Evolutionary conservation across 1,140 invertebrate species (phyloP), one percentile per base, ranked within the genome.

Genomic region (Colletes gigas): DNA sequence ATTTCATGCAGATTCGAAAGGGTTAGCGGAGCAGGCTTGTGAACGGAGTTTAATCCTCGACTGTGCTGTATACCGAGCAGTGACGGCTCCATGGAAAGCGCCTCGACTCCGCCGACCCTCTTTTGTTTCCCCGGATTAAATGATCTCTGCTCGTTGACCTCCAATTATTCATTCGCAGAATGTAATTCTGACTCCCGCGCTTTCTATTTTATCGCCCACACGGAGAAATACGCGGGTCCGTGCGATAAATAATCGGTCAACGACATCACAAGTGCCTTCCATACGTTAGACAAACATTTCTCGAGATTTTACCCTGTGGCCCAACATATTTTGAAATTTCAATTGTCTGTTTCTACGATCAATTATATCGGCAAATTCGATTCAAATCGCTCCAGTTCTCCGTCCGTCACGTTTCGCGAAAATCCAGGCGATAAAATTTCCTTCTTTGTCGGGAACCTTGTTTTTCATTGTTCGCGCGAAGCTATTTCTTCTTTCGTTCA

Each of bases 1-100:
- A 86, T 86, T 86, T 86, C 85, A 86, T 86, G 85, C 85, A 86
- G 85, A 86, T 86, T 86, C 72, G 50, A 86, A 83, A 78, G 84
- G 76, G 85, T 85, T 86, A 83, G 60, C 71, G 50, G 57, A 57
- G 79, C 81, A 41, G 66, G 65, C 55, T 68, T 62, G 62, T 72
- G 77, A 86, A 82, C 77, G 62, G 75, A 67, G 68, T 78, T 77
- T 85, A 86, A 86, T 83, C 67, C 81, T 72, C 69, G 21, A 54
- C 69, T 59, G 63, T 68, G 71, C 62, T 73, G 73, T 74, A 82
- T 69, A 55, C 67, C 15, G 60, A 85, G 67, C 75, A 68, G 57
- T 75, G 57, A 62, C 52, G 54, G 47, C 30, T 76, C 72, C 55
- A 57, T 76, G 62, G 79, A 78, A 50, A 72, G 39, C 47, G 69